A percentile compares a stretch with the other conserved stretches of the same genome.
Conservation (phyloP, 1,140 invertebrate genomes). For the Platyscapa corneri region DNA sequence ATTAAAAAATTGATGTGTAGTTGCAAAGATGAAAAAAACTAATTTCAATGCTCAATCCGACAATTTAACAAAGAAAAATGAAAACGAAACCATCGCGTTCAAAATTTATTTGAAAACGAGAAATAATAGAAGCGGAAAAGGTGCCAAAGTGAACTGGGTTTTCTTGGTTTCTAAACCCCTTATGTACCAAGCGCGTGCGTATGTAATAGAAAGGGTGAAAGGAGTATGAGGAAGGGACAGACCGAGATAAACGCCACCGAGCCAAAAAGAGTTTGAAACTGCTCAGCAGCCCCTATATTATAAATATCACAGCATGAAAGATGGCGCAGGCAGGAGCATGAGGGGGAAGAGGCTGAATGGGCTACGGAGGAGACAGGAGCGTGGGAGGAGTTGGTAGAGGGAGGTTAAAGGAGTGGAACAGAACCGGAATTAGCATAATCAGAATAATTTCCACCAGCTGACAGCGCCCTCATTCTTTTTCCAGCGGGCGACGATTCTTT, state of each 20-base stretch:
- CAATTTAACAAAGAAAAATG: no score
- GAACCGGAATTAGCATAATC: constrained; percentile 77
- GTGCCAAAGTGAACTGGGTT: background rate
- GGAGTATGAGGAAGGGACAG: background rate
- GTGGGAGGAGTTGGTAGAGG: constrained; percentile 66
- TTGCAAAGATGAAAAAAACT: no score
- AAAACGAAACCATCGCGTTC: background rate
- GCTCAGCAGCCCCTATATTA: constrained; percentile 74
- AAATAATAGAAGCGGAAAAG: background rate
- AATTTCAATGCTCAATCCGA: no score
- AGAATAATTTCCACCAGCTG: constrained; percentile 77
- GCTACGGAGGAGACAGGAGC: constrained; percentile 56
- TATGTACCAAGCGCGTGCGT: background rate
- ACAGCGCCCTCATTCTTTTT: constrained; percentile 75
- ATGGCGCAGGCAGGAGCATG: constrained; percentile 73
- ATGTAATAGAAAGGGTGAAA: background rate
- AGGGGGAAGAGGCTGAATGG: constrained; percentile 63
- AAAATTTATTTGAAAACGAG: background rate
- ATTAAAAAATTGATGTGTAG: no score
- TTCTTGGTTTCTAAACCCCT: background rate
- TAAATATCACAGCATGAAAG: constrained; percentile 75
- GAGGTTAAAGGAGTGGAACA: constrained; percentile 75
- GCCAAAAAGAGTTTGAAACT: constrained; percentile 75
- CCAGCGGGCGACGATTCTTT: constrained; percentile 68
- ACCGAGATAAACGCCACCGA: constrained; percentile 45